Evolutionary conservation across 2,113 vertebrate genomes (phyloP), one percentile per base, ranked within the genome.

Genomic region (Macquaria ambigua): DNA sequence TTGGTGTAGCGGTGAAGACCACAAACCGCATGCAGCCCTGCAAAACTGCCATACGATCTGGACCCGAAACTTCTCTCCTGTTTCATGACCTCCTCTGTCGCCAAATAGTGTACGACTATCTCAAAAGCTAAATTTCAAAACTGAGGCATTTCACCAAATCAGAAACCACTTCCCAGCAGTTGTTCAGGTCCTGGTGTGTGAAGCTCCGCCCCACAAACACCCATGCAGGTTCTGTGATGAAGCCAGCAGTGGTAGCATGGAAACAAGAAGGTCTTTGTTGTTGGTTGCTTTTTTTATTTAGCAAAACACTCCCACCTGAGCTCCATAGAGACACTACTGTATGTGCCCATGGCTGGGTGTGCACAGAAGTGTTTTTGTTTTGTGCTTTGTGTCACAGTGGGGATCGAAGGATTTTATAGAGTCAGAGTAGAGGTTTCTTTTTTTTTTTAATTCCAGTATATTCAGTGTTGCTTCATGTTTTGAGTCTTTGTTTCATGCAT

Each of bases 211-310:
- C 25, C 8, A 71, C 8, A 66, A 67, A 80, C 58, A 50, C 56
- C 6, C 21, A 0, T 31, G 11, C 62, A 52, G 64, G 28, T 59
- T 53, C 25, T 53, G 48, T 55, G 62, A 23, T 4, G 1, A 12
- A 6, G 15, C 25, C 12, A 34, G 55, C 28, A 50, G 14, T 3
- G 76, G 12, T 2, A 5, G 43, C 14, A 3, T 8, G 11, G 39
- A 76, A 91, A 91, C 87, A 91, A 86, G 25, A 15, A 48, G 41
- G 6, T 31, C 80, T 87, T 83, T 89, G 87, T 91, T 85, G 23
- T 21, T 23, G 34, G 9, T 58, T 48, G 39, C 55, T 55, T 5
- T 21, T 56, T 70, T 59, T 48, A 50, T 37, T 23, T 16, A 21
- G 41, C 1, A 7, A 56, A 56, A 31, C 9, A 28, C 15, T 48